Evolutionary conservation across 1,140 invertebrate species (phyloP).

Genomic region (Psilanteris sp.): DNA sequence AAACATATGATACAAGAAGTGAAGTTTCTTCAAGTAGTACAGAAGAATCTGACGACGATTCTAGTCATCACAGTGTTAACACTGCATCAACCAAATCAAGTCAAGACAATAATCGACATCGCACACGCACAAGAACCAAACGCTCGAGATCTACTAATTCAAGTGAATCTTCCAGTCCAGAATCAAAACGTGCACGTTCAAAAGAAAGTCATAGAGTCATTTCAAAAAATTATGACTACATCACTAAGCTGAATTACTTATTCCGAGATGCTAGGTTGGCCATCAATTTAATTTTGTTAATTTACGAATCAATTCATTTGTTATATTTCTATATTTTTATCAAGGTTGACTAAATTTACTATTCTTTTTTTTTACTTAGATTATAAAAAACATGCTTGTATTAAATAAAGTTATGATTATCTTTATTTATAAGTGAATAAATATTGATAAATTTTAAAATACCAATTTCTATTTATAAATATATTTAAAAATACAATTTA

Average conservation of each 20-base stretch:
- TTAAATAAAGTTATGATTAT: too few relatives aligned
- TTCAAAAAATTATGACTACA: conserved; percentile 89
- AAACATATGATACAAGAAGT: conserved; percentile 87
- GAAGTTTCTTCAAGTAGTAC: conserved; percentile 88
- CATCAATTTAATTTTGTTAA: conserved; percentile 31
- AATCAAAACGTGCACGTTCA: conserved; percentile 78
- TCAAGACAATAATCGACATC: conserved; percentile 80
- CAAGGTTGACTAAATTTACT: too few relatives aligned
- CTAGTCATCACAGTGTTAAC: conserved; percentile 86
- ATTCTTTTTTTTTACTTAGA: too few relatives aligned
- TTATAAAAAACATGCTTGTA: too few relatives aligned
- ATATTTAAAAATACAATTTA: too few relatives aligned
- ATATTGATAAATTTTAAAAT: too few relatives aligned
- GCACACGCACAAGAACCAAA: conserved; percentile 70
- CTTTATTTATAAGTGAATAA: too few relatives aligned
- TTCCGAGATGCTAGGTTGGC: conserved; percentile 91
- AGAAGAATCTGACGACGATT: conserved; percentile 79
- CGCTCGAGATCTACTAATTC: conserved; percentile 75
- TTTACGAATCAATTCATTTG: conserved; percentile 86
- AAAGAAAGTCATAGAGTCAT: conserved; percentile 78
- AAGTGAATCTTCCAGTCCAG: conserved; percentile 77
- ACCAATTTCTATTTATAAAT: too few relatives aligned
- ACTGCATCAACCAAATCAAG: conserved; percentile 85
- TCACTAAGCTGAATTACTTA: conserved; percentile 95
- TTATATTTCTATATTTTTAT: too few relatives aligned